Evolutionary conservation across 2,797 vertebrate genomes (phyloP).

Genomic region (Gymnopithys bicolor): DNA sequence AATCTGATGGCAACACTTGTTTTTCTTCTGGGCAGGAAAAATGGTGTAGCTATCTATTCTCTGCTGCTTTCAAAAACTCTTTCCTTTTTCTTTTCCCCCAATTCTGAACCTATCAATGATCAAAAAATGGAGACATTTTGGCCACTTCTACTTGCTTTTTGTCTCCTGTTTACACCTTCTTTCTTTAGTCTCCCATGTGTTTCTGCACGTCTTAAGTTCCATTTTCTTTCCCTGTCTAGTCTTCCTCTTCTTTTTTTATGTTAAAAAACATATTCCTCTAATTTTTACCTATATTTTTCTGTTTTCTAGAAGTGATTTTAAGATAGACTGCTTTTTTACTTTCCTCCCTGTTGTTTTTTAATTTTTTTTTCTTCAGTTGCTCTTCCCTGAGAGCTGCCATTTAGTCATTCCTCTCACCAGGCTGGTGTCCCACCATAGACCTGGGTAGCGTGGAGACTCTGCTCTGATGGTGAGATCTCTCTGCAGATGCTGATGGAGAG

Average conservation of each 20-base stretch:
- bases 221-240: neutral
- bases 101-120: neutral
- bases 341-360: neutral
- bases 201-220: neutral
- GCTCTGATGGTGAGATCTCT: neutral
- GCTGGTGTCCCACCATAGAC: neutral
- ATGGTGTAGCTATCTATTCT: neutral
- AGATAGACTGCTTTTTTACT: neutral
- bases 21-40: neutral
- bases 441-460: neutral
- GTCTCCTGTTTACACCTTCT: neutral
- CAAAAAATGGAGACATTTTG: neutral
- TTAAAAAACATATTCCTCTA: neutral
- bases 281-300: neutral
- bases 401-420: neutral
- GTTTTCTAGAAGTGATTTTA: neutral
- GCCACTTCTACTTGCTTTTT: neutral
- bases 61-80: neutral
- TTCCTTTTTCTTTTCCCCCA: neutral
- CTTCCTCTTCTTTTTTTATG: neutral
- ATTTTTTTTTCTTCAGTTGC: neutral
- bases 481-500: neutral
- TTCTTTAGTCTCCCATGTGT: neutral
- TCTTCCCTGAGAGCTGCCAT: neutral
- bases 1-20: neutral